A percentile compares a stretch with the other conserved stretches of the same genome.
These are phyloP conservation scores for Pasiphila rectangulata DNA, from an alignment of 2,888 invertebrate species.

Conservation along the genomic window DNA sequence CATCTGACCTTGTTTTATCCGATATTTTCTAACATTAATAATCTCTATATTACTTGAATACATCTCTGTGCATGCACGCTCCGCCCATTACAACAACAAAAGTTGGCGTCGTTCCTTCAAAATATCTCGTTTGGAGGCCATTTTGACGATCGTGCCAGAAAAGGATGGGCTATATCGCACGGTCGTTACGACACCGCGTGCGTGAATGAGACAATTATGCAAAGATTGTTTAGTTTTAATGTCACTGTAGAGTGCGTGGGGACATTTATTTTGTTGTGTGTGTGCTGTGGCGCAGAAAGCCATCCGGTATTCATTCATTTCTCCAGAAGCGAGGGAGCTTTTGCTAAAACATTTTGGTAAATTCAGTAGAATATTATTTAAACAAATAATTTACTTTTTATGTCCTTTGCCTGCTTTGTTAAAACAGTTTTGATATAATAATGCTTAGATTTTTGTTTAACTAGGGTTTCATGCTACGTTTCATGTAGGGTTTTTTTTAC, in stretches of 20 bases:
- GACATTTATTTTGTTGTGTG: slow-evolving; percentile 48
- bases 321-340: neutral
- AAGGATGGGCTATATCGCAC: slow-evolving; percentile 56
- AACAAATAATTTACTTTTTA: neutral
- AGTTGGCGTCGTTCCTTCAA: slow-evolving; percentile 80
- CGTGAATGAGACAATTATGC: slow-evolving; percentile 79
- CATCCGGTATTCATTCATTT: slow-evolving; percentile 23
- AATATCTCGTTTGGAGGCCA: slow-evolving; percentile 81
- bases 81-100: slow-evolving; percentile 81
- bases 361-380: neutral
- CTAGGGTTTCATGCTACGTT: no score
- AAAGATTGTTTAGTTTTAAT: slow-evolving; percentile 78
- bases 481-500: no score
- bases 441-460: no score
- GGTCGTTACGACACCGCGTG: slow-evolving; percentile 57
- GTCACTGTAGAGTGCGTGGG: slow-evolving; percentile 59
- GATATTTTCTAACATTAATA: no score
- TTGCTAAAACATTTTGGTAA: neutral
- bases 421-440: neutral
- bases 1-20: no score
- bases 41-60: no score
- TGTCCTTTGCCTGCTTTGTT: neutral
- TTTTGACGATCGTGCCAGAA: slow-evolving; percentile 75
- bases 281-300: slow-evolving; percentile 37
- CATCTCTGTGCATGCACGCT: slow-evolving; percentile 71